These are phyloP conservation scores for Molanna angustata DNA, from an alignment of 2,888 invertebrate species.

Conservation along the genomic window DNA sequence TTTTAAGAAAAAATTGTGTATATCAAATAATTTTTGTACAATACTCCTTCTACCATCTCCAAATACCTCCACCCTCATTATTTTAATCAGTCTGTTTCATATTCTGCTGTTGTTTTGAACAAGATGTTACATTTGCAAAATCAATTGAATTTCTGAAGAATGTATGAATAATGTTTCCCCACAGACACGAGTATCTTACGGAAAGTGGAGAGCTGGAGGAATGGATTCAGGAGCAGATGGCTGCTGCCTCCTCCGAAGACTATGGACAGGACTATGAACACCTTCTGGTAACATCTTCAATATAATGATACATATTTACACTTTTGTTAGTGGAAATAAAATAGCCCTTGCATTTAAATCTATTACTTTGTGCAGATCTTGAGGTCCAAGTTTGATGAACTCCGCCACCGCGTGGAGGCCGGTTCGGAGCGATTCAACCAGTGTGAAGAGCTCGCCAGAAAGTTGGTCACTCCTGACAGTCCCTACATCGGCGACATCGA, in stretches of 20 bases:
- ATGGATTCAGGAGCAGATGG: conserved; percentile 90
- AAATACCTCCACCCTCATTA: no score
- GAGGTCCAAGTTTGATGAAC: conserved; percentile 89
- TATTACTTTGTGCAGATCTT: no score
- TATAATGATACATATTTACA: background rate
- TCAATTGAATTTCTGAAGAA: background rate
- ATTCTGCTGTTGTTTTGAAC: no score
- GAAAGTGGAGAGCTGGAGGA: conserved; percentile 88
- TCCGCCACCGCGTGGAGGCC: conserved; percentile 85
- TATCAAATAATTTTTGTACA: no score
- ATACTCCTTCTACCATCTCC: no score
- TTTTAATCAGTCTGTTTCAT: no score
- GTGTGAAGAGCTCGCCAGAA: conserved; percentile 87
- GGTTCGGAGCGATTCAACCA: conserved; percentile 88
- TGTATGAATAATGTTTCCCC: background rate
- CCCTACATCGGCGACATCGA: conserved; percentile 84
- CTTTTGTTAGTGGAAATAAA: no score
- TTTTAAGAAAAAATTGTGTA: no score
- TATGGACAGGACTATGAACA: conserved; percentile 95
- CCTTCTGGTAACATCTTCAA: conserved; percentile 56
- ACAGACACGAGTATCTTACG: conserved; percentile 82
- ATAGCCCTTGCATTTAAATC: no score
- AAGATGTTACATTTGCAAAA: background rate
- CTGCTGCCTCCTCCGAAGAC: conserved; percentile 86
- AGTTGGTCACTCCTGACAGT: conserved; percentile 80